Base-by-base conservation (phyloP, 35 echinoderm and acorn worm genomes). In the Apostichopus parvimensis region DNA sequence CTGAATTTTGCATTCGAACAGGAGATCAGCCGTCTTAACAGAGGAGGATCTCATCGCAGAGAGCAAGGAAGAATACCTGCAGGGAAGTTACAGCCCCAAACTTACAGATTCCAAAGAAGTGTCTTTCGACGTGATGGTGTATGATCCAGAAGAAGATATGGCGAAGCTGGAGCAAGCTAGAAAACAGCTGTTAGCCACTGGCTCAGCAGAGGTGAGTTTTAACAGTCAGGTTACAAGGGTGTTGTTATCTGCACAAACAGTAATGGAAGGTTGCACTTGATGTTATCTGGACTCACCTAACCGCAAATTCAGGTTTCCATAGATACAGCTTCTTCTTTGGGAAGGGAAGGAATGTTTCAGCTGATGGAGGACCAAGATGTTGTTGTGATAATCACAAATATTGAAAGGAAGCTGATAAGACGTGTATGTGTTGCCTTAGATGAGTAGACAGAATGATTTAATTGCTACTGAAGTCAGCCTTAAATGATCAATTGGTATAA, bases 61-160 rank as follows among this genome's bases (percentile, higher is more conserved):
- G 82, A 96, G 95, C 64, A 73, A 92, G 58, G 89, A 93, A 52
- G 97, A 99, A 59, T 99, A 96, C 55, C 14, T 88, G 10, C 91
- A 96, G 59, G 97, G 97, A 0, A 73, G 73, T 59, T 99, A 99
- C 93, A 96, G 95, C 64, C 97, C 97, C 25, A 86, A 73, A 21
- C 93, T 99, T 1, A 72, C 92, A 54, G 87, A 90, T n/a, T 34
- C 83, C 5, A 93, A 95, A 76, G 93, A 94, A 22, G 86, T 99
- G 45, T 92, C 97, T 15, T 93, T 93, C 9, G 97, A 99, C 45
- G 93, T 93, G 5, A 91, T 99, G 60, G 71, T 99, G 8, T 94
- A 94, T 94, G 97, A 99, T 79, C 94, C 95, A 13, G 95, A 96
- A 7, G 95, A 96, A 77, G 97, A 96, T 77, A 81, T 85, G 60